Percentiles rank a stretch among this genome's conserved stretches.
phyloP scores from a whole-genome alignment of 2,113 vertebrate genomes.

The Limanda limanda region DNA sequence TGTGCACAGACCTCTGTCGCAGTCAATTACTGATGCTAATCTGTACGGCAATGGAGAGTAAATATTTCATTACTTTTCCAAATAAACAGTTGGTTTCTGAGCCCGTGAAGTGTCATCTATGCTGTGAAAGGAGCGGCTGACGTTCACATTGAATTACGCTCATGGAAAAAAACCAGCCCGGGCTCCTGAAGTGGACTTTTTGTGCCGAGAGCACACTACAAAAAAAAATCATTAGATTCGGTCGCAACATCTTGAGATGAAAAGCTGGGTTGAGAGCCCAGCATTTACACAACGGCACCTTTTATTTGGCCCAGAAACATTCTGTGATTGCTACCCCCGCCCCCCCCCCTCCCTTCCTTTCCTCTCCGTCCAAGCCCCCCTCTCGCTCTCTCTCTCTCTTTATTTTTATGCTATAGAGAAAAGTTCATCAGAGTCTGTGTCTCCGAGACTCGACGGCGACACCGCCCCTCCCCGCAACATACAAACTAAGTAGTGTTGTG shows the following conservation, averaged over 20 bases:
- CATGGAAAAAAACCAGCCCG: conserved; percentile 24
- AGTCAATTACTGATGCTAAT: conserved; percentile 99
- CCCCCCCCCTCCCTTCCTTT: background rate
- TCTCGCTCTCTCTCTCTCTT: background rate
- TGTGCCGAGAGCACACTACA: conserved; percentile 63
- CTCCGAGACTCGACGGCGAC: conserved; percentile 4
- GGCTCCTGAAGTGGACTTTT: conserved; percentile 64
- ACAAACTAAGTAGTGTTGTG: conserved; percentile 75
- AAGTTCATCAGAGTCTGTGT: conserved; percentile 41
- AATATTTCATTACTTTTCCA: conserved; percentile 99
- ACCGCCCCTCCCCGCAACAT: conserved; percentile 56
- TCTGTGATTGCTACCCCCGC: background rate
- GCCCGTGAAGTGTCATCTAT: conserved; percentile 94
- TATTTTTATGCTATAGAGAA: conserved; percentile 17
- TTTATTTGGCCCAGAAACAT: conserved; percentile 57
- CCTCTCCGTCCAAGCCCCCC: background rate
- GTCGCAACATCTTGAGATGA: conserved; percentile 71
- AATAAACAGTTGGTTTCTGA: conserved; percentile 99
- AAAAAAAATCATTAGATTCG: conserved; percentile 72
- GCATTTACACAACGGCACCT: conserved; percentile 67
- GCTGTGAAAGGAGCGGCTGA: conserved; percentile 74
- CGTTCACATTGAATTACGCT: conserved; percentile 64
- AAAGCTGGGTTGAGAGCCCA: conserved; percentile 62
- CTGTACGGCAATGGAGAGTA: conserved; percentile 98
- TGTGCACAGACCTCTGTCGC: conserved; percentile 89